Percentiles rank a stretch among this genome's conserved stretches.
phyloP scores from a whole-genome alignment of 1,140 invertebrate genomes.

The Ceratina japonica region DNA sequence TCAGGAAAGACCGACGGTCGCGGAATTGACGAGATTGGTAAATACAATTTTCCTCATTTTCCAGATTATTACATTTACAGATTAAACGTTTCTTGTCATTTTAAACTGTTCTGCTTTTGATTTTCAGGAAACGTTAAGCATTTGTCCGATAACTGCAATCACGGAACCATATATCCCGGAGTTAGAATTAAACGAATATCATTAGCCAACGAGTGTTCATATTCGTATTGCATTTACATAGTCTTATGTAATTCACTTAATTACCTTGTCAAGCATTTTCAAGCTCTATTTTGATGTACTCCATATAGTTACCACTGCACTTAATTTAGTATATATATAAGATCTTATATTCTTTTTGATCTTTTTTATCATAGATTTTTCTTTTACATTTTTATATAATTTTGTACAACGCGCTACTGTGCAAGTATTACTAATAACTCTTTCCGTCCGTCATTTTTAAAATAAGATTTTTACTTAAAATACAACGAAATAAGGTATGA shows the following conservation, averaged over 20 bases:
- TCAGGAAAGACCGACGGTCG: slow-evolving; percentile 87
- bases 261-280: slow-evolving; percentile 23
- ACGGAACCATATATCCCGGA: slow-evolving; percentile 74
- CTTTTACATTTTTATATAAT: slow-evolving; percentile 27
- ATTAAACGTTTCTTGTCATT: slow-evolving; percentile 18
- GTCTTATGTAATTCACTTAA: slow-evolving; percentile 40
- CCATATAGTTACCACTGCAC: slow-evolving; percentile 49
- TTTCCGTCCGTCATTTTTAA: slow-evolving; percentile 52
- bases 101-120: slow-evolving; percentile 18
- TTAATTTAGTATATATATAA: slow-evolving; percentile 1
- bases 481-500: not conserved
- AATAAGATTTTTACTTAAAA: slow-evolving; percentile 10
- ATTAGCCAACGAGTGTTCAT: slow-evolving; percentile 7
- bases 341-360: slow-evolving; percentile 29
- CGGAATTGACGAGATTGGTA: slow-evolving; percentile 80
- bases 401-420: slow-evolving; percentile 19
- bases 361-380: slow-evolving; percentile 18
- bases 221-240: slow-evolving; percentile 33
- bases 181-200: slow-evolving; percentile 71
- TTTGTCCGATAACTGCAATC: slow-evolving; percentile 72
- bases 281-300: slow-evolving; percentile 19
- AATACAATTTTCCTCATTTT: slow-evolving; percentile 36
- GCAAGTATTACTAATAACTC: slow-evolving; percentile 24
- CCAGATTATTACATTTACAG: not conserved
- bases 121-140: slow-evolving; percentile 73